Base-by-base conservation (phyloP, 2,888 invertebrate species). In the Dynastes tityus region DNA sequence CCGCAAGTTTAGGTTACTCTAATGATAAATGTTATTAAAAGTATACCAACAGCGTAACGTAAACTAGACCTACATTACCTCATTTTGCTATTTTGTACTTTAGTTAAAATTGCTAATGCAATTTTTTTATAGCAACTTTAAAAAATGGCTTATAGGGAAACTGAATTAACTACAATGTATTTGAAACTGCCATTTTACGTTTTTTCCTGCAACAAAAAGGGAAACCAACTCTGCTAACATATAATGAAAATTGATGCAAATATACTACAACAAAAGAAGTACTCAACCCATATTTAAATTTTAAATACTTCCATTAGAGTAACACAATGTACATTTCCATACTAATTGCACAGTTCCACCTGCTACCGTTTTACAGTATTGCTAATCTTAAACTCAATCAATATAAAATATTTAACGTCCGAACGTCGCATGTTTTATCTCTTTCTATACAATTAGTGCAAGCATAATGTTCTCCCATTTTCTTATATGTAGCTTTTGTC, bases 271-370 rank as follows among this genome's bases (percentile, higher is more conserved):
- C 87, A 87, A 87, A 87, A 87, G 86, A 87, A 87, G 86, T 85
- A 87, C 87, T 87, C 87, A 87, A 86, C 86, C 87, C 86, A 87
- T 87, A 87, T 87, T 87, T 87, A 87, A 87, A 87, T 85, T 87
- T 87, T 87, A 87, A 87, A 87, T 87, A 85, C 87, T 85, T 87
- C 86, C 87, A 87, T 87, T 87, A 87, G 87, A 85, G 86, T 86
- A 85, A 86, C 87, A 87, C 86, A 87, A 86, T 86, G 86, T 85
- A 86, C 86, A 87, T 87, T 87, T 87, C 86, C 86, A 87, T 87
- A 87, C 87, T 87, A 86, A 87, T 87, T 87, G 86, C 85, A 83
- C 82, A 32, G 81, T 84, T 84, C 85, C 86, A 86, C 86, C 86
- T 86, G 86, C 85, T 84, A 83, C 84, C 81, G 81, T 82, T 82